Evolutionary conservation across 1,140 invertebrate species (phyloP).

Genomic region (Hesperophylax magnus): DNA sequence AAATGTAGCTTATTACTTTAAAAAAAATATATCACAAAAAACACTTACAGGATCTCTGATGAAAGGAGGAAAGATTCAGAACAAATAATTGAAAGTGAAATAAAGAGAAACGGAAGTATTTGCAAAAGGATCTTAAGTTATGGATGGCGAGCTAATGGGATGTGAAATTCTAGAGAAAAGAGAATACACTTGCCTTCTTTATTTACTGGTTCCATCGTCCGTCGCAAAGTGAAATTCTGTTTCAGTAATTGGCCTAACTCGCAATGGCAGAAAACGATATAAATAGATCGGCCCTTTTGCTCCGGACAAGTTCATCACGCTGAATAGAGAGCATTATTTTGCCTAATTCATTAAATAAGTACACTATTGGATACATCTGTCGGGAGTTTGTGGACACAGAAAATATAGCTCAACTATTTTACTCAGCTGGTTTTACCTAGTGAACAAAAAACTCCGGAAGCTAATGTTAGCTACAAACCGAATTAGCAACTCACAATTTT

Average conservation of each 20-base stretch:
- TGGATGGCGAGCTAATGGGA: constrained; percentile 28
- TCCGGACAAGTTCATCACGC: too few relatives aligned
- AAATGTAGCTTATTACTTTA: too few relatives aligned
- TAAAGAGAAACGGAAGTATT: not conserved
- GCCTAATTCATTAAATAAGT: too few relatives aligned
- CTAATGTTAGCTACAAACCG: too few relatives aligned
- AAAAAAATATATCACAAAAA: too few relatives aligned
- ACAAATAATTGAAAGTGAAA: constrained; percentile 2
- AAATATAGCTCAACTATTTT: too few relatives aligned
- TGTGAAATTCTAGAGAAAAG: constrained; percentile 17
- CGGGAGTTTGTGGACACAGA: too few relatives aligned
- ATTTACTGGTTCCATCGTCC: not conserved
- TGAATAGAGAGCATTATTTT: too few relatives aligned
- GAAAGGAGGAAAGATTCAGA: not conserved
- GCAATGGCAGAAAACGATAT: not conserved
- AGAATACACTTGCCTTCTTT: constrained; percentile 2
- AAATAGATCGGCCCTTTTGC: not conserved
- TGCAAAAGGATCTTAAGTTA: constrained; percentile 12
- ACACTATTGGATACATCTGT: too few relatives aligned
- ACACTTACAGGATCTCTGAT: not conserved
- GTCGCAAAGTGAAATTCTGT: constrained; percentile 22
- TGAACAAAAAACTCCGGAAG: too few relatives aligned
- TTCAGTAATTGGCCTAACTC: constrained; percentile 18
- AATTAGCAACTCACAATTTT: too few relatives aligned
- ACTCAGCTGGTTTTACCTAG: too few relatives aligned